Conservation (phyloP, 2,113 vertebrate genomes). For the Gulo gulo region DNA sequence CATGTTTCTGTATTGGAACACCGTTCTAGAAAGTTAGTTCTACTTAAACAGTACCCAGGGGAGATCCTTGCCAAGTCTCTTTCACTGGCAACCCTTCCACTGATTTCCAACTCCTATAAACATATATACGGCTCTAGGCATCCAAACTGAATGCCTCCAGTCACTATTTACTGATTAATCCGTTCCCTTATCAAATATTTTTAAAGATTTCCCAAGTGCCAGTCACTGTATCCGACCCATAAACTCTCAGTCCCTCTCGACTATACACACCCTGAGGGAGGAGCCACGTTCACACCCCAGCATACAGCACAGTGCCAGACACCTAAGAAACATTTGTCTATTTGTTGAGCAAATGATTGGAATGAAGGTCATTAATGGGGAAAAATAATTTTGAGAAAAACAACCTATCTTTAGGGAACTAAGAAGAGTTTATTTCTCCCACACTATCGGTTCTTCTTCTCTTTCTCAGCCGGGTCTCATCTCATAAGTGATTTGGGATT, state of each 20-base stretch:
- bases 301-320: rapidly evolving
- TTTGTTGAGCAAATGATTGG: background rate
- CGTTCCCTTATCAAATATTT: background rate
- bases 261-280: background rate
- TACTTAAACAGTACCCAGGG: background rate
- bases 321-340: background rate
- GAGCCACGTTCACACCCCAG: background rate
- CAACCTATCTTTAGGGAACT: background rate
- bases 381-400: background rate
- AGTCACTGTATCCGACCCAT: background rate
- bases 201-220: background rate
- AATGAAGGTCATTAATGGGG: background rate
- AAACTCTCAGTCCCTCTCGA: background rate
- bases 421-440: background rate
- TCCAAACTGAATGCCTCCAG: background rate
- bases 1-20: background rate
- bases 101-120: background rate
- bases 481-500: background rate
- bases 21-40: background rate
- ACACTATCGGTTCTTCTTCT: background rate
- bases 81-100: background rate
- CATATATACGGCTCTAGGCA: background rate
- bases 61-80: background rate
- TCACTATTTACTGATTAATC: background rate
- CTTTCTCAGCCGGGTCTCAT: constrained; percentile 9